A percentile compares a stretch with the other conserved stretches of the same genome.
Evolutionary conservation across 2,113 vertebrate species (phyloP).

Genomic region (Aphelocoma coerulescens): DNA sequence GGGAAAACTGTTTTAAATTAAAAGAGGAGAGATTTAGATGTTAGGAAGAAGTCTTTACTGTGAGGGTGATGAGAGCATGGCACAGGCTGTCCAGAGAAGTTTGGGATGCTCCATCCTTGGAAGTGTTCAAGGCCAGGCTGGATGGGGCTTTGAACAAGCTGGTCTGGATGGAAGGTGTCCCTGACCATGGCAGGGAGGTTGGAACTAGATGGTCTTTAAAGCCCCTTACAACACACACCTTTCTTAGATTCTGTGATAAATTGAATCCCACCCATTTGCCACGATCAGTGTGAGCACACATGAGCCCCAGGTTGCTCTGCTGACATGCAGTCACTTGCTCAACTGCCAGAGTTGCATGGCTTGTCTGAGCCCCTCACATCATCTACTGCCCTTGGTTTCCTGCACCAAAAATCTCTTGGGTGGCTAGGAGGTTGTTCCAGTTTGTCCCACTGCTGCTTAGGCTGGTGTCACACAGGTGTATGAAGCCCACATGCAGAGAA

Average conservation of each 20-base stretch:
- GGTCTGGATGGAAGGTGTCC: background rate
- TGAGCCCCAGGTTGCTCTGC: background rate
- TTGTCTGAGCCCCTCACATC: background rate
- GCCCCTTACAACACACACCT: background rate
- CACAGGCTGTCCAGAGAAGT: no score
- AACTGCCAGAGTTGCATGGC: fast-evolving
- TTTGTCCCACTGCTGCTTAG: background rate
- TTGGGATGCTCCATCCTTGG: background rate
- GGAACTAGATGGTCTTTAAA: background rate
- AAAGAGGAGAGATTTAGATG: background rate
- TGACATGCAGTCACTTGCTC: background rate
- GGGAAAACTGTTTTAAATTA: background rate
- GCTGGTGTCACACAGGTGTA: background rate
- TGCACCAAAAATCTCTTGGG: background rate
- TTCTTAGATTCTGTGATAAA: background rate
- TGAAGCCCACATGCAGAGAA: background rate
- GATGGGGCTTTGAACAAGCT: background rate
- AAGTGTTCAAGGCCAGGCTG: background rate
- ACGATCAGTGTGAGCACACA: background rate
- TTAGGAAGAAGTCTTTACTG: background rate
- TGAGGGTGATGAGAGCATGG: background rate
- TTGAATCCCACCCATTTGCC: background rate
- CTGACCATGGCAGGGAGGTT: background rate
- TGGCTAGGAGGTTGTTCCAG: background rate
- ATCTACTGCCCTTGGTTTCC: background rate